Evolutionary conservation across 2,113 vertebrate species (phyloP).

Genomic region (Urocitellus parryii): DNA sequence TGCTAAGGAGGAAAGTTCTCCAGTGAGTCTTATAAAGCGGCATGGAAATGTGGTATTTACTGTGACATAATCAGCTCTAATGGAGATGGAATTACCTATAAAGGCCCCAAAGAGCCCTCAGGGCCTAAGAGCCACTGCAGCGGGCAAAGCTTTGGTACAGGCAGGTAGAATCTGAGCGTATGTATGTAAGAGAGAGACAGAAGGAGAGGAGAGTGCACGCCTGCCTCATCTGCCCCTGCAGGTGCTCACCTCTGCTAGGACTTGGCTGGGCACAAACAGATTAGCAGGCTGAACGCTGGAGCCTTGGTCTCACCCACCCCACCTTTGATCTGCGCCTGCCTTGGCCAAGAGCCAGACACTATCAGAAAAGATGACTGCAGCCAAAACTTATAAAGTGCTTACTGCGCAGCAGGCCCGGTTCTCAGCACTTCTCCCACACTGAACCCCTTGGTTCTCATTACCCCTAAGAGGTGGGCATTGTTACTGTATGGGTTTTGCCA

Average conservation of each 20-base stretch:
- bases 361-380: neutral
- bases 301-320: neutral
- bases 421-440: neutral
- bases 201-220: no score
- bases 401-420: neutral
- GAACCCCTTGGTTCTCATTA: neutral
- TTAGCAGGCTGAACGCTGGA: neutral
- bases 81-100: slow-evolving; percentile 78
- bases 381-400: neutral
- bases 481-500: neutral
- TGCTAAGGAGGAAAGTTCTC: slow-evolving; percentile 67
- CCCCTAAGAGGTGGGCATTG: neutral
- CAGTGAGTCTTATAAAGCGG: slow-evolving; percentile 50
- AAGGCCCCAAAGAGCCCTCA: slow-evolving; percentile 63
- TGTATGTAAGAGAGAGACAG: neutral
- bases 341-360: slow-evolving; percentile 16
- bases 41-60: slow-evolving; percentile 69
- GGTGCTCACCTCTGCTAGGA: neutral
- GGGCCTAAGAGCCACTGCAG: slow-evolving; percentile 56
- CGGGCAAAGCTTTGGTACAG: neutral
- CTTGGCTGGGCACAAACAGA: neutral
- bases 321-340: neutral
- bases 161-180: neutral
- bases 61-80: slow-evolving; percentile 74
- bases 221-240: neutral